Evolutionary conservation across 2,797 vertebrate genomes (phyloP), one percentile per base, ranked within the genome.

Genomic region (Apogon hyalosoma): DNA sequence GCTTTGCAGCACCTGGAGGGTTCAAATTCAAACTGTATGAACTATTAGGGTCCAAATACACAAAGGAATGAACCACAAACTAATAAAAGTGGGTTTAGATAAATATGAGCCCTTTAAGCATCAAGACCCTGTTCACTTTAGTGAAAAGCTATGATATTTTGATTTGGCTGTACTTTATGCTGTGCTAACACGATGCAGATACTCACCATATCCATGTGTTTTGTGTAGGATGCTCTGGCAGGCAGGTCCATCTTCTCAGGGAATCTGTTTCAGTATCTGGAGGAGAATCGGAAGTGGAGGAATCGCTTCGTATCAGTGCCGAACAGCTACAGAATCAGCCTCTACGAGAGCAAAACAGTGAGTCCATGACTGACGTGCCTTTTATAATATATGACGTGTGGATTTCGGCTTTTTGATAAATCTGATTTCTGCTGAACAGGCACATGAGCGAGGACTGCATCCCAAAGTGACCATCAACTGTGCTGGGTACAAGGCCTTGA

Each of bases 281-380:
- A 98, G 71, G 97, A 98, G 86, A 98, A 91, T 79, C 95, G 95
- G 85, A 99, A 98, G 82, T 99, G 97, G 97, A 92, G 96, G 82
- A 96, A 95, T 86, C 96, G 97, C 40, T 98, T 95, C 66, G 93
- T 97, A 0, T 92, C 94, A 0, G 95, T 99, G 54, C 94, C 95
- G 0, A 94, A 97, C 89, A 95, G 94, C 80, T 99, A 99, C 0
- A 88, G 85, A 78, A 84, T 99, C 83, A 86, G 92, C 61, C 94
- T 96, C 16, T 96, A 95, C 0, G 97, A 98, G 65, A 96, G 91
- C 90, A 96, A 96, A 88, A 76, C 91, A 64, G 98, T 99, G 83
- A 94, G 95, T 47, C 21, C 7, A 19, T 0, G 2, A 49, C 16
- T 11, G 1, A 2, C 1, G 15, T 3, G 0, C 5, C 2, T 3